Percentiles rank a stretch among this genome's conserved stretches.
These are phyloP conservation scores for Lithophane leautieri DNA, from an alignment of 2,888 invertebrate species.

Conservation along the genomic window DNA sequence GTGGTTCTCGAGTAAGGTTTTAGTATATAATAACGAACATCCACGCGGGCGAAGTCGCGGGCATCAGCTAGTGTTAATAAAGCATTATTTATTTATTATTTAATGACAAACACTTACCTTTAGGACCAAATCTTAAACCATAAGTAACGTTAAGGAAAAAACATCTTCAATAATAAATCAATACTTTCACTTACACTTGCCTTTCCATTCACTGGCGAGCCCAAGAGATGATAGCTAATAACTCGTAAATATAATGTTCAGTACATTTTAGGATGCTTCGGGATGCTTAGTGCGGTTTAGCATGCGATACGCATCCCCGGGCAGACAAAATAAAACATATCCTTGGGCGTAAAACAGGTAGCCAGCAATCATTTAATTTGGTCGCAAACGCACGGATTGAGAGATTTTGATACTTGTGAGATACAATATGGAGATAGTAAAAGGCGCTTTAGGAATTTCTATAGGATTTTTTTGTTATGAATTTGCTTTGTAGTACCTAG, in stretches of 20 bases:
- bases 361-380: slow-evolving; percentile 85
- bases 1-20: too few relatives aligned
- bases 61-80: too few relatives aligned
- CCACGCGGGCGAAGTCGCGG: too few relatives aligned
- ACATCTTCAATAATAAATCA: slow-evolving; percentile 47
- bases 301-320: slow-evolving; percentile 74
- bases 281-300: slow-evolving; percentile 72
- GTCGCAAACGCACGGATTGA: slow-evolving; percentile 60
- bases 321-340: slow-evolving; percentile 83
- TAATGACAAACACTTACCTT: too few relatives aligned
- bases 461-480: too few relatives aligned
- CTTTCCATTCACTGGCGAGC: slow-evolving; percentile 40
- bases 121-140: too few relatives aligned
- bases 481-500: too few relatives aligned
- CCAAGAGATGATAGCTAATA: slow-evolving; percentile 60
- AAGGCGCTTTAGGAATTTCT: too few relatives aligned
- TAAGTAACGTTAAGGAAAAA: slow-evolving; percentile 15
- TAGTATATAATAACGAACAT: too few relatives aligned
- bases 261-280: slow-evolving; percentile 56
- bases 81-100: too few relatives aligned
- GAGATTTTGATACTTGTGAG: slow-evolving; percentile 76
- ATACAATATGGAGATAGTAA: too few relatives aligned
- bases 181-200: slow-evolving; percentile 35
- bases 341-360: slow-evolving; percentile 89
- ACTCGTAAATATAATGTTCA: slow-evolving; percentile 68